Percentiles rank a stretch among this genome's conserved stretches.
These are phyloP conservation scores for Hippocampus kuda DNA, from an alignment of 2,797 vertebrate genomes.

Conservation along the genomic window DNA sequence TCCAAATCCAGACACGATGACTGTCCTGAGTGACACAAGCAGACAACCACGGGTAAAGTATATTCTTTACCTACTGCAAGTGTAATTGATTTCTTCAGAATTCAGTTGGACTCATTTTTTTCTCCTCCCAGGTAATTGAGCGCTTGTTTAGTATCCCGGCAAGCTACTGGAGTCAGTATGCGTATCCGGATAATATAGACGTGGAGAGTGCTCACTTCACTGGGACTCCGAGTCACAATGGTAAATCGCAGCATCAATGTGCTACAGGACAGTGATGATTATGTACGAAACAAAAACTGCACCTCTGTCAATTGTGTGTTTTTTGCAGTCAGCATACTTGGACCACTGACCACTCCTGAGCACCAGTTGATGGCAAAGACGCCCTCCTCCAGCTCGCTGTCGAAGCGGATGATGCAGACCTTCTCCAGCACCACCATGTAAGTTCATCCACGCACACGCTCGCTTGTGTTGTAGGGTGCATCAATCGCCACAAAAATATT, in stretches of 20 bases:
- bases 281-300: not conserved
- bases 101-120: not conserved
- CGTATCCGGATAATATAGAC: constrained; percentile 60
- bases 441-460: constrained; percentile 29
- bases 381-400: constrained; percentile 81
- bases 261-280: not conserved
- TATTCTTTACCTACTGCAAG: not conserved
- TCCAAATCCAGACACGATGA: constrained; percentile 81
- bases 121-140: constrained; percentile 71
- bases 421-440: constrained; percentile 80
- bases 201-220: constrained; percentile 63
- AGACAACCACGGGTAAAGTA: constrained; percentile 77
- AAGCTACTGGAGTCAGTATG: constrained; percentile 80
- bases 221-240: constrained; percentile 72
- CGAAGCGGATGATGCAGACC: constrained; percentile 79
- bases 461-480: not conserved
- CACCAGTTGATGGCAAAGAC: constrained; percentile 79
- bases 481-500: not conserved
- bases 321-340: constrained; percentile 78
- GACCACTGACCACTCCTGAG: constrained; percentile 86
- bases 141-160: constrained; percentile 74
- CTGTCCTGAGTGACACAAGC: constrained; percentile 80
- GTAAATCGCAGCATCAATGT: constrained; percentile 43
- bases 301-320: not conserved
- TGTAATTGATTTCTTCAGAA: not conserved